These are phyloP conservation scores for Crypturellus tataupa DNA, from an alignment of 2,797 vertebrate species.

Conservation along the genomic window DNA sequence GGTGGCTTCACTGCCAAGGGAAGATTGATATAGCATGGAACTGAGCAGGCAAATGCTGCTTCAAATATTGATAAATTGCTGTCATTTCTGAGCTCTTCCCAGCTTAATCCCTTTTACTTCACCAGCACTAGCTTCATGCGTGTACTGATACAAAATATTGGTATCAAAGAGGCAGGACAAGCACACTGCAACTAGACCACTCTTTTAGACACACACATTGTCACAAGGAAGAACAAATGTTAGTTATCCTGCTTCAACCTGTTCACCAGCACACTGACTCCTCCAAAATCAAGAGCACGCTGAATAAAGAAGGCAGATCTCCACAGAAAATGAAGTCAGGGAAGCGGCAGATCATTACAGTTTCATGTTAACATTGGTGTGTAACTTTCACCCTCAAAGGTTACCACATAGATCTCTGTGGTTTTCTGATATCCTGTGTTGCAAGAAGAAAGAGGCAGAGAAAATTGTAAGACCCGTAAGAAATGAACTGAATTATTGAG, in stretches of 20 bases:
- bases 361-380: fast-evolving
- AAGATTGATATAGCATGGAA: constrained; percentile 21
- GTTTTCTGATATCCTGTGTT: neutral
- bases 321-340: neutral
- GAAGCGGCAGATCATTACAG: neutral
- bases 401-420: neutral
- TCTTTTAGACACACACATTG: neutral
- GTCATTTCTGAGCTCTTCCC: neutral
- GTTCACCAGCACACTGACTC: neutral
- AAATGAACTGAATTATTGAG: neutral
- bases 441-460: neutral
- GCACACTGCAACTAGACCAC: neutral
- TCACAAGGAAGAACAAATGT: neutral
- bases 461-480: neutral
- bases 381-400: neutral
- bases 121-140: neutral
- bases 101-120: neutral
- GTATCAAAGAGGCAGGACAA: neutral
- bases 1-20: neutral
- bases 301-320: neutral
- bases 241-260: neutral
- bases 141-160: neutral
- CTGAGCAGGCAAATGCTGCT: neutral
- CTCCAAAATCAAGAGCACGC: neutral
- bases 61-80: neutral